Evolutionary conservation across 2,113 vertebrate species (phyloP), one percentile per base, ranked within the genome.

Genomic region (Tretioscincus oriximinensis): DNA sequence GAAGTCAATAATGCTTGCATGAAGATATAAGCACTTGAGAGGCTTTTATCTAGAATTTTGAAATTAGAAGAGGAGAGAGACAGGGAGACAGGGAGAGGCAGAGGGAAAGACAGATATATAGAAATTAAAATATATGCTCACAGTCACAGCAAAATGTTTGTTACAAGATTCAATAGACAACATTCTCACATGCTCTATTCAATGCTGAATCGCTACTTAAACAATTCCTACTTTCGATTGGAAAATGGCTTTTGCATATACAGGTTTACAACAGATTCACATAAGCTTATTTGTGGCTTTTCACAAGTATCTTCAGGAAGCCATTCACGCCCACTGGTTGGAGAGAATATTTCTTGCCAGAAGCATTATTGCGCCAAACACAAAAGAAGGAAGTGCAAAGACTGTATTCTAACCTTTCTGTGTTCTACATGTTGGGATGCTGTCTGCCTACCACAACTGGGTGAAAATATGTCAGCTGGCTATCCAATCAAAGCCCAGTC

Each of bases 1-100:
- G 90, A 93, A 88, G 75, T 92, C 93, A 94, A 93, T 90, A 95
- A 92, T 90, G 65, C 64, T 89, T 88, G n/a, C 66, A 89, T 86
- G 71, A 81, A 91, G 88, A 90, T 89, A 80, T 70, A 78, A 67
- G 31, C 65, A 73, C 87, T 70, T 71, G 79, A 88, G 76, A 77
- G 85, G 85, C 79, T 77, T 88, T 90, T 91, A 86, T 81, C 65
- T 73, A 28, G 66, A 84, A 16, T 84, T 93, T 91, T 90, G 60
- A 85, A 88, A 91, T 67, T 29, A 29, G 45, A 69, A n/a, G 26
- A 11, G 60, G 51, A 21, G 51, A 28, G n/a, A 45, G 64, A 45
- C 12, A 45, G 26, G 28, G 51, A 24, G 54, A 58, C 16, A 29
- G 24, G 35, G 35, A 28, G 66, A 67, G 66, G 14, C 16, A 16